Conservation (phyloP, 2,797 vertebrate genomes). For the Chaenodraco wilsoni region DNA sequence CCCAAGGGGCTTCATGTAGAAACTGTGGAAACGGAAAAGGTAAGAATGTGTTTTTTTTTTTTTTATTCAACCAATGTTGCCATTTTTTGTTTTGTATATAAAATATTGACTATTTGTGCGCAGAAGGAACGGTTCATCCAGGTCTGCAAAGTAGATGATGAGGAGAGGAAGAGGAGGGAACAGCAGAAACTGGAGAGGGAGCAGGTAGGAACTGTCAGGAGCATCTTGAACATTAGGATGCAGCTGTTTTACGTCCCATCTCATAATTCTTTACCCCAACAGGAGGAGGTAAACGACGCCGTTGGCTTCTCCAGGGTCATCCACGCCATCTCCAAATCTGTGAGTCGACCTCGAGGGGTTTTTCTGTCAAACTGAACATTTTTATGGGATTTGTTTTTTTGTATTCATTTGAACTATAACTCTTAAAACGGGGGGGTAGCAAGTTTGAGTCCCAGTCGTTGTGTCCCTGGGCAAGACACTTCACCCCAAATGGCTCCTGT, state of each 20-base stretch:
- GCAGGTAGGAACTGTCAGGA: conserved; percentile 81
- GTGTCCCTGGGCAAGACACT: too few species aligned
- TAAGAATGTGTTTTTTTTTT: conserved; percentile 48
- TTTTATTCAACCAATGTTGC: neutral
- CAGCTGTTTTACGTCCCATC: accelerated
- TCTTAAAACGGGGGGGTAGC: neutral
- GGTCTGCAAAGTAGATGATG: conserved; percentile 94
- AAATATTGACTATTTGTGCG: conserved; percentile 5
- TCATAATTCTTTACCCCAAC: conserved; percentile 11
- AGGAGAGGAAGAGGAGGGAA: conserved; percentile 91
- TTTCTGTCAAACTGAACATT: neutral
- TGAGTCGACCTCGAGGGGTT: conserved; percentile 70
- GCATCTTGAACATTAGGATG: neutral
- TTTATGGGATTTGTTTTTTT: too few species aligned
- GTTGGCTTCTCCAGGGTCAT: conserved; percentile 98
- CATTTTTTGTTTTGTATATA: neutral
- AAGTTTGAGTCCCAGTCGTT: too few species aligned
- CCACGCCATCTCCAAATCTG: conserved; percentile 95
- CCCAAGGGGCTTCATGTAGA: conserved; percentile 97
- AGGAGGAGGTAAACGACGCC: conserved; percentile 96
- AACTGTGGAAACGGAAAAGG: conserved; percentile 96
- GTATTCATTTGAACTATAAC: too few species aligned
- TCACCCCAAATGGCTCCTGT: too few species aligned
- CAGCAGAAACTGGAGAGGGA: conserved; percentile 92
- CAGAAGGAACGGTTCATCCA: conserved; percentile 95